phyloP scores from a whole-genome alignment of 1,140 invertebrate species.

The Bathynomus jamesi region DNA sequence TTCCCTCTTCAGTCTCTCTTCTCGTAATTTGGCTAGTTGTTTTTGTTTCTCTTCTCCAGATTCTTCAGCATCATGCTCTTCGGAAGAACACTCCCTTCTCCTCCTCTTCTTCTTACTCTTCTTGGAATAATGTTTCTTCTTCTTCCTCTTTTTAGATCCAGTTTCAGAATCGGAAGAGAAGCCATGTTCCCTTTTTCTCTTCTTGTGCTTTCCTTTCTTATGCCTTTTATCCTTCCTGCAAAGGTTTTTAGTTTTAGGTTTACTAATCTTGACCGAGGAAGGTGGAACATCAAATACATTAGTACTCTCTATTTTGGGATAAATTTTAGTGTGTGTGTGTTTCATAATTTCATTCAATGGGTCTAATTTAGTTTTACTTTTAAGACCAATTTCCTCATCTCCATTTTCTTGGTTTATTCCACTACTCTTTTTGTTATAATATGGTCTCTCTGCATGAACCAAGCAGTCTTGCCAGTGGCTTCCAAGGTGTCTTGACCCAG shows the following conservation, averaged over 20 bases:
- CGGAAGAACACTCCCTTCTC: constrained; percentile 37
- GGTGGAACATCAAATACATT: too few relatives aligned
- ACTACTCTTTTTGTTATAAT: constrained; percentile 1
- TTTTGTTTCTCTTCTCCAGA: constrained; percentile 12
- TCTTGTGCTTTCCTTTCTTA: constrained; percentile 9
- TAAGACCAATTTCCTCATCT: constrained; percentile 29
- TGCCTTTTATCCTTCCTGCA: constrained; percentile 8
- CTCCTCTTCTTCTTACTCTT: constrained; percentile 40
- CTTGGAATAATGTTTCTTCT: neutral
- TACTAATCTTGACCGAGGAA: neutral
- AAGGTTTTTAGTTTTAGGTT: neutral
- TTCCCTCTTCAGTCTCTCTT: constrained; percentile 71
- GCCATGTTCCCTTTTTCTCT: constrained; percentile 30
- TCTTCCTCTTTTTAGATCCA: constrained; percentile 42
- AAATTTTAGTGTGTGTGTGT: constrained; percentile 42
- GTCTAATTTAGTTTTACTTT: constrained; percentile 51
- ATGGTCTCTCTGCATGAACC: constrained; percentile 47
- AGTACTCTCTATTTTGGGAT: too few relatives aligned
- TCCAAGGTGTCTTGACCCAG: constrained; percentile 89
- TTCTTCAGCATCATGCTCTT: constrained; percentile 8
- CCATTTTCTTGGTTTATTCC: too few relatives aligned
- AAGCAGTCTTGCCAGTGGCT: constrained; percentile 64
- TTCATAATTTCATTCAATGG: constrained; percentile 63
- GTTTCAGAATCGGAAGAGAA: constrained; percentile 11
- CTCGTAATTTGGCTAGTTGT: constrained; percentile 61